Percentiles rank a stretch among this genome's conserved stretches.
phyloP scores from a whole-genome alignment of 2,888 invertebrate genomes.

The Arctia plantaginis region DNA sequence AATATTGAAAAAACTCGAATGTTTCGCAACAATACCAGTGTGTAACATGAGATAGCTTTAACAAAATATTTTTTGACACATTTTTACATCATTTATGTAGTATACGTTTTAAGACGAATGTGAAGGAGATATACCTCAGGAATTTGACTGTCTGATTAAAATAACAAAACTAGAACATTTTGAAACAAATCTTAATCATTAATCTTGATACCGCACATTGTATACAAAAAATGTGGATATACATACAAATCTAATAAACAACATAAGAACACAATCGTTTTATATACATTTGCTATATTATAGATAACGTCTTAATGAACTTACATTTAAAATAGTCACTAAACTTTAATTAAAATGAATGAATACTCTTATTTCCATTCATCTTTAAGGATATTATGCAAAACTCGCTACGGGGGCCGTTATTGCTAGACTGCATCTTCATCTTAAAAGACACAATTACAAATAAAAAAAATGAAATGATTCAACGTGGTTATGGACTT shows the following conservation, averaged over 20 bases:
- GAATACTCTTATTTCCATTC: not conserved
- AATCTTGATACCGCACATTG: conserved; percentile 17
- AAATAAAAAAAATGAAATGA: not conserved
- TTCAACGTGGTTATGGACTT: not conserved
- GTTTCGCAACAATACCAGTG: not conserved
- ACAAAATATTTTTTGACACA: too few relatives aligned
- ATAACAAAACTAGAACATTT: conserved; percentile 30
- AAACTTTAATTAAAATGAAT: conserved; percentile 19
- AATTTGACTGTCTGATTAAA: conserved; percentile 10
- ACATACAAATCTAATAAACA: conserved; percentile 49
- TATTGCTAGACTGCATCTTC: not conserved
- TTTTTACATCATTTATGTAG: too few relatives aligned
- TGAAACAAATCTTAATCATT: conserved; percentile 23
- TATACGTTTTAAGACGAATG: not conserved
- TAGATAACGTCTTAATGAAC: conserved; percentile 33
- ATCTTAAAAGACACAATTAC: not conserved
- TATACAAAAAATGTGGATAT: conserved; percentile 25
- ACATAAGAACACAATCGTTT: conserved; percentile 60
- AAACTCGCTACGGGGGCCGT: not conserved
- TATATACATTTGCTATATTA: conserved; percentile 52
- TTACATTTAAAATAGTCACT: conserved; percentile 34
- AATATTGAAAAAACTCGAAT: not conserved
- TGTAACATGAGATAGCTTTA: not conserved
- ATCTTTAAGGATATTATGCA: not conserved
- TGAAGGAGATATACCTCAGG: conserved; percentile 6